Evolutionary conservation across 1,140 invertebrate genomes (phyloP).

Genomic region (Sitophilus oryzae): DNA sequence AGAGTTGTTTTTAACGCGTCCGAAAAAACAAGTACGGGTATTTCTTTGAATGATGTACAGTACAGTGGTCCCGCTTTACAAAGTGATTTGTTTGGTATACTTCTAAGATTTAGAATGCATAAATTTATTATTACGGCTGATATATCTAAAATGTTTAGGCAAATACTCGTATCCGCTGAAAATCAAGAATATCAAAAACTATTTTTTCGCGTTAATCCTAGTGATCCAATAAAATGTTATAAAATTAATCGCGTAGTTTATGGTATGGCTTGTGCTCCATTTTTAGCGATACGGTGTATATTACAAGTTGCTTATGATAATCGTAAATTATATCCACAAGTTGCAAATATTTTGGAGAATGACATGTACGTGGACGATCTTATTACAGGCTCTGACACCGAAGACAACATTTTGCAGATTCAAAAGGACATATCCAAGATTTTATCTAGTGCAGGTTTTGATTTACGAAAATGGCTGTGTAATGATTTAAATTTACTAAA

Average conservation of each 20-base stretch:
- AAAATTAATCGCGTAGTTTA: slow-evolving; percentile 35
- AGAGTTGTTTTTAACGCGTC: slow-evolving; percentile 43
- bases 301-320: slow-evolving; percentile 21
- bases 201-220: slow-evolving; percentile 32
- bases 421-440: slow-evolving; percentile 13
- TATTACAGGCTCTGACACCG: slow-evolving; percentile 20
- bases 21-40: slow-evolving; percentile 24
- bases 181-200: slow-evolving; percentile 39
- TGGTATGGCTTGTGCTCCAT: slow-evolving; percentile 31
- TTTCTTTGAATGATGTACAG: slow-evolving; percentile 37
- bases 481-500: slow-evolving; percentile 22
- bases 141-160: slow-evolving; percentile 46
- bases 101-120: slow-evolving; percentile 33
- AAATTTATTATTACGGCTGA: slow-evolving; percentile 35
- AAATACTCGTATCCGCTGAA: slow-evolving; percentile 36
- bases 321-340: slow-evolving; percentile 3
- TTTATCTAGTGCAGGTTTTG: slow-evolving; percentile 25
- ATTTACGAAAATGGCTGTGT: slow-evolving; percentile 42
- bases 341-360: neutral
- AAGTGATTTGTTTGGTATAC: slow-evolving; percentile 31
- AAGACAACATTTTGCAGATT: slow-evolving; percentile 18
- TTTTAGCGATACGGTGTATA: slow-evolving; percentile 28
- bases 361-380: slow-evolving; percentile 30
- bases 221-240: slow-evolving; percentile 25
- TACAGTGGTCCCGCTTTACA: slow-evolving; percentile 40